Evolutionary conservation across 2,113 vertebrate genomes (phyloP), one percentile per base, ranked within the genome.

Genomic region (Lophius piscatorius): DNA sequence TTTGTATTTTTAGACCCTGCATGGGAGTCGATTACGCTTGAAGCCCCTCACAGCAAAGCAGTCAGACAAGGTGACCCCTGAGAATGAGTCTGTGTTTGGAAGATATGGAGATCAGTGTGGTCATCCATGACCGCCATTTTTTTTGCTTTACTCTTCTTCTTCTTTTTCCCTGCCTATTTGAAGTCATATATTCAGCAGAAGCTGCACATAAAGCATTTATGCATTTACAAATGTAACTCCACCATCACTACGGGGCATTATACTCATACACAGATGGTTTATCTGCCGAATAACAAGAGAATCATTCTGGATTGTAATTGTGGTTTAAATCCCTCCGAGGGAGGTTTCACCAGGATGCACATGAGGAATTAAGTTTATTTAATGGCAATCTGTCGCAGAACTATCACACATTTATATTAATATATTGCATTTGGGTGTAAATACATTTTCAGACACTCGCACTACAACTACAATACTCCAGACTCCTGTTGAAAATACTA

Each of bases 41-140:
- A 70, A 63, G 71, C 28, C 67, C 68, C 45, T 61, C 18, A 41
- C 70, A 71, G 66, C 55, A 26, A 14, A 61, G 76, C 70, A 67
- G 51, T 74, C 60, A 63, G 64, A 82, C 81, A 87, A 88, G 80
- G 86, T 85, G 77, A 88, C 81, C 78, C 74, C 34, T 31, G 75
- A 86, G 82, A 82, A 71, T 57, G 26, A 44, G 62, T 47, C 84
- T 88, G 84, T 59, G 57, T 70, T 71, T 33, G 63, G 56, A 63
- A 87, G 88, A 90, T 90, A 90, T 68, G 80, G 72, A 88, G 86
- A 87, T 88, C 84, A 85, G 84, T 5, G 59, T 72, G 78, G 74
- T 83, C 83, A 84, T 78, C 84, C 80, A 70, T 75, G 74, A 80
- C 82, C 21, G 41, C 47, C 78, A 46, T n/a, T n/a, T n/a, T n/a